Base-by-base conservation (phyloP, 2,888 invertebrate genomes). In the Myopa testacea region DNA sequence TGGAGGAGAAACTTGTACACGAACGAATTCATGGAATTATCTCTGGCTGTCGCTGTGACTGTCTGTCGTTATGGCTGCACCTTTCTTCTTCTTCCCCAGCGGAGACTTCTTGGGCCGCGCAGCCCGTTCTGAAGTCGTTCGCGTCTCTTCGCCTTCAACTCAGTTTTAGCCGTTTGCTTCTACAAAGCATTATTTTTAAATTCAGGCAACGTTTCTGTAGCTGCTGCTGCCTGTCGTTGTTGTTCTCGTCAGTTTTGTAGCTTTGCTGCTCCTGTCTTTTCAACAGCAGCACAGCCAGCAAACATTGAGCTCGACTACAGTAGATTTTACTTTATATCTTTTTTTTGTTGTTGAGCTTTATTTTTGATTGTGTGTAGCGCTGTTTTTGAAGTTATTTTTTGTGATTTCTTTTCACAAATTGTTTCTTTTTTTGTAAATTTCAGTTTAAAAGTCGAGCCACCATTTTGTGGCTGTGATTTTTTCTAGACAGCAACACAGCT, bases 381-480 rank as follows among this genome's bases (percentile, higher is more conserved):
- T 34, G 0, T 14, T 63, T 34, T 26, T 19, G 14, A 12, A 63
- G 63, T 8, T 26, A 19, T 63, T 63, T 63, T 55, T 12, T 55
- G 55, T 55, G 55, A n/a, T 55, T 52, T 52, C 16, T 55, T 55
- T 40, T 72, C 58, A 34, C 19, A 26, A 26, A 26, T 26, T 26
- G 26, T 2, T 26, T 26, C 1, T 26, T 26, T 58, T 72, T 72
- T 72, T 69, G 3, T 45, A 8, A 3, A 19, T 52, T 69, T 58
- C 37, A 70, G 37, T 26, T 55, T n/a, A 55, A 55, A 55, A 5
- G 55, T n/a, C 26, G 26, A 69, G 69, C 78, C 78, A 63, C 78
- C 78, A 80, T 80, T 80, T 78, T 80, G 77, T 78, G 78, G 75
- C 40, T 70, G 62, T 67, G 78, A 71, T 74, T 70, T 65, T 67